Conservation (phyloP, 2,113 vertebrate genomes). For the Ochotona curzoniae region DNA sequence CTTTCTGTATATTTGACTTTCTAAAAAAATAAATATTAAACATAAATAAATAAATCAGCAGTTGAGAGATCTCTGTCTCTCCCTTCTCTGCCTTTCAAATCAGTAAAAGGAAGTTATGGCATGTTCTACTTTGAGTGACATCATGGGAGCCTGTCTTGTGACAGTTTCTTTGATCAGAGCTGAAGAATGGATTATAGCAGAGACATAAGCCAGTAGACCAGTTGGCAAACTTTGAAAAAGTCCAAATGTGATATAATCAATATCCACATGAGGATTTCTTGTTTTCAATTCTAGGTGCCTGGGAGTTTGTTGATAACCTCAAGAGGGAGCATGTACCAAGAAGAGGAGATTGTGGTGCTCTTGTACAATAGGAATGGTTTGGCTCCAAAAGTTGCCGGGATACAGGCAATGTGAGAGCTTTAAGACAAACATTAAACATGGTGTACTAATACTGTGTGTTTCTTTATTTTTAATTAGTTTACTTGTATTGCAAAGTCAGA, state of each 20-base stretch:
- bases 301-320: background rate
- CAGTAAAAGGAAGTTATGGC: too few relatives aligned
- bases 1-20: too few relatives aligned
- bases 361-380: background rate
- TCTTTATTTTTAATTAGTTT: too few relatives aligned
- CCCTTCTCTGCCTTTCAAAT: too few relatives aligned
- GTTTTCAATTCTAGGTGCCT: background rate
- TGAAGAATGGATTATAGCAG: slow-evolving; percentile 37
- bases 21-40: too few relatives aligned
- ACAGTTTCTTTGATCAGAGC: background rate
- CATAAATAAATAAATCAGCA: too few relatives aligned
- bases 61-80: too few relatives aligned
- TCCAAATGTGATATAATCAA: slow-evolving; percentile 46
- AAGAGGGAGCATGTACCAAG: background rate
- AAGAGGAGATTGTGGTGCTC: background rate
- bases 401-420: background rate
- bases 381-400: slow-evolving; percentile 13
- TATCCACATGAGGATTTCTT: slow-evolving; percentile 2
- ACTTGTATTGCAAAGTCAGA: too few relatives aligned
- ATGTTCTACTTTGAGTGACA: background rate
- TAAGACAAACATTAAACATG: background rate
- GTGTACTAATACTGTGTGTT: too few relatives aligned
- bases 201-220: slow-evolving; percentile 24
- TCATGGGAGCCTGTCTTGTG: background rate
- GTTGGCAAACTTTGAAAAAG: slow-evolving; percentile 36